These are phyloP conservation scores for Bradypodion pumilum DNA, from an alignment of 2,797 vertebrate species.

Conservation along the genomic window DNA sequence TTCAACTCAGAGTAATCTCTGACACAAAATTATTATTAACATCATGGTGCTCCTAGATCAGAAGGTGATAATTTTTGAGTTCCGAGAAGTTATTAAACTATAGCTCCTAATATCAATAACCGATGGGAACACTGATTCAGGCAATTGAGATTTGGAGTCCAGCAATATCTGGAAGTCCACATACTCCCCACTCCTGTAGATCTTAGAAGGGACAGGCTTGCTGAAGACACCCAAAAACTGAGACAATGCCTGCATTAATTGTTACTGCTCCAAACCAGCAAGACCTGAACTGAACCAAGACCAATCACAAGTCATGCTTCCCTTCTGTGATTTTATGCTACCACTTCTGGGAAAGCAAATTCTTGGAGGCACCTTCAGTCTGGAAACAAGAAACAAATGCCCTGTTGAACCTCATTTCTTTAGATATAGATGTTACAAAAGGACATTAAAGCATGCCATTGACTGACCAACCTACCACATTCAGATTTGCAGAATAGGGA, in stretches of 20 bases:
- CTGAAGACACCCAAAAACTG: neutral
- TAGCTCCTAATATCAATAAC: too few relatives aligned
- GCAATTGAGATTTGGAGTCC: too few relatives aligned
- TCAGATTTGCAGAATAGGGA: conserved; percentile 90
- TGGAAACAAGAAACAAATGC: neutral
- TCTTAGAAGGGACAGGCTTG: neutral
- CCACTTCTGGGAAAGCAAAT: neutral
- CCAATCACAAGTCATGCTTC: neutral
- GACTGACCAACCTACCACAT: conserved; percentile 81
- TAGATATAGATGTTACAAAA: neutral
- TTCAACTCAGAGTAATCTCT: too few relatives aligned
- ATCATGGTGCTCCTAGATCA: neutral
- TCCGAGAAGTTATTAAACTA: too few relatives aligned
- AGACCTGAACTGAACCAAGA: neutral
- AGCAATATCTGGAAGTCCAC: too few relatives aligned
- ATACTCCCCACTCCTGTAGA: neutral
- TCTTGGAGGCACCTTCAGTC: neutral
- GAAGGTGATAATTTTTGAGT: too few relatives aligned
- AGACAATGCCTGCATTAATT: neutral
- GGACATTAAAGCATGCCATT: neutral
- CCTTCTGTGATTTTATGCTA: neutral
- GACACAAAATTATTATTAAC: neutral
- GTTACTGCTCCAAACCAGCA: neutral
- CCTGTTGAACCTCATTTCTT: neutral
- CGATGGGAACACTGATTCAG: too few relatives aligned